Conservation (phyloP, 2,113 vertebrate genomes). For the Lepus americanus region DNA sequence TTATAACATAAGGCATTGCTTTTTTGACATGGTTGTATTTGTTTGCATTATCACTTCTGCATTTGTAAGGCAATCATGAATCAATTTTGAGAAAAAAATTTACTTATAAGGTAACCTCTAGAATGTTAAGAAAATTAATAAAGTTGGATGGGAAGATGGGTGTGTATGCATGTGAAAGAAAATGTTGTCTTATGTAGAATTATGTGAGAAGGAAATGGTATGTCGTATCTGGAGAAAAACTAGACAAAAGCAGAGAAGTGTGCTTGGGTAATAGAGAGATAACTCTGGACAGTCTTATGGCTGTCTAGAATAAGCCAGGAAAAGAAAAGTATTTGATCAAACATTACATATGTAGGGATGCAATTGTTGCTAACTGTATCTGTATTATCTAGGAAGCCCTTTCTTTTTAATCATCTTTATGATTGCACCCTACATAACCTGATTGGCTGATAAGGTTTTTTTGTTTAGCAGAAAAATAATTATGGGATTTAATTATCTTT, state of each 20-base stretch:
- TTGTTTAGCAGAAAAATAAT: conserved; percentile 33
- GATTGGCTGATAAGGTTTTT: not conserved
- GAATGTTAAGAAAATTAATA: not conserved
- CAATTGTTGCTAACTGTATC: not conserved
- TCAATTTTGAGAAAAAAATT: not conserved
- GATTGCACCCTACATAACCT: not conserved
- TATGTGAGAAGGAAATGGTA: not conserved
- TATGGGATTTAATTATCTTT: not conserved
- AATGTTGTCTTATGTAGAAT: not conserved
- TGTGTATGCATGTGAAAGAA: not conserved
- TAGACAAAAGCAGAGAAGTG: not conserved
- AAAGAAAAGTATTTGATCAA: not conserved
- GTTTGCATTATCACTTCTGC: not conserved
- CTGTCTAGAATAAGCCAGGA: not conserved
- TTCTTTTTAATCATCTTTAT: conserved; percentile 11
- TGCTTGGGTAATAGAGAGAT: not conserved
- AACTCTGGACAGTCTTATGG: not conserved
- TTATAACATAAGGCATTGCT: not conserved
- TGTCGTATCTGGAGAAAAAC: not conserved
- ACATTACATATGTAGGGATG: not conserved
- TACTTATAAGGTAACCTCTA: not conserved
- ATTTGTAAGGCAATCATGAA: not conserved
- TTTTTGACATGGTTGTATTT: not conserved
- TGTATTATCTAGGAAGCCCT: not conserved
- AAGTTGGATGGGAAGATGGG: not conserved